Conservation (phyloP, 2,888 invertebrate species). For the Hypolimnas misippus region DNA sequence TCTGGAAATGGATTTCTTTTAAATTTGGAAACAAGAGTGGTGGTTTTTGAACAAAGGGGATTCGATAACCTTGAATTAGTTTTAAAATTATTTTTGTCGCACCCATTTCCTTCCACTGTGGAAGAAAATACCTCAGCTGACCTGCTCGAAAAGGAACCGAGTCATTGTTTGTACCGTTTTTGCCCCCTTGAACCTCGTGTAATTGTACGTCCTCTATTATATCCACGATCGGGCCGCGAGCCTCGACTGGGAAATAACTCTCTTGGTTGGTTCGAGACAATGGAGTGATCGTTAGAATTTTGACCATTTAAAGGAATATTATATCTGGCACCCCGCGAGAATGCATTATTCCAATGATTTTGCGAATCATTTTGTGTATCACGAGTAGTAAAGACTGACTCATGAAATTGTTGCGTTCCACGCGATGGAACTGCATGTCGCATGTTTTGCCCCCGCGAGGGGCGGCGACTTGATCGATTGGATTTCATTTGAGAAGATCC, state of each 20-base stretch:
- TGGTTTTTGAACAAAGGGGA: conserved; percentile 20
- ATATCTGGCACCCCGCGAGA: conserved; percentile 18
- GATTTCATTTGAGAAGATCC: not conserved
- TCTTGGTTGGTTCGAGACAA: not conserved
- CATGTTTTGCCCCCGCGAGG: conserved; percentile 11
- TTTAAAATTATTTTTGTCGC: conserved; percentile 29
- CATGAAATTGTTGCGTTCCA: conserved; percentile 1
- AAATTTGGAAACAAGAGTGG: conserved; percentile 9
- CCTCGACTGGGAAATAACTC: conserved; percentile 9
- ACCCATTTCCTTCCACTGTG: conserved; percentile 31
- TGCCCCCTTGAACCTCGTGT: not conserved
- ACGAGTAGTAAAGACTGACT: conserved; percentile 13
- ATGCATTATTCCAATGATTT: conserved; percentile 1
- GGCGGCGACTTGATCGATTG: conserved; percentile 9
- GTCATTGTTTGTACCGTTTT: conserved; percentile 17
- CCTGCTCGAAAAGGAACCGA: conserved; percentile 17
- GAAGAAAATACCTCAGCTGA: conserved; percentile 14
- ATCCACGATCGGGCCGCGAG: conserved; percentile 12
- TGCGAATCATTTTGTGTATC: conserved; percentile 8
- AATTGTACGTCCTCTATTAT: conserved; percentile 1
- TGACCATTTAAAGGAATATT: conserved; percentile 2
- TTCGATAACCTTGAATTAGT: conserved; percentile 37
- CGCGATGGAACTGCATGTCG: no score
- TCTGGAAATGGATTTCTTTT: conserved; percentile 3
- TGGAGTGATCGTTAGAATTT: not conserved